These are phyloP conservation scores for Bradypodion ventrale DNA, from an alignment of 2,797 vertebrate genomes.

Conservation along the genomic window DNA sequence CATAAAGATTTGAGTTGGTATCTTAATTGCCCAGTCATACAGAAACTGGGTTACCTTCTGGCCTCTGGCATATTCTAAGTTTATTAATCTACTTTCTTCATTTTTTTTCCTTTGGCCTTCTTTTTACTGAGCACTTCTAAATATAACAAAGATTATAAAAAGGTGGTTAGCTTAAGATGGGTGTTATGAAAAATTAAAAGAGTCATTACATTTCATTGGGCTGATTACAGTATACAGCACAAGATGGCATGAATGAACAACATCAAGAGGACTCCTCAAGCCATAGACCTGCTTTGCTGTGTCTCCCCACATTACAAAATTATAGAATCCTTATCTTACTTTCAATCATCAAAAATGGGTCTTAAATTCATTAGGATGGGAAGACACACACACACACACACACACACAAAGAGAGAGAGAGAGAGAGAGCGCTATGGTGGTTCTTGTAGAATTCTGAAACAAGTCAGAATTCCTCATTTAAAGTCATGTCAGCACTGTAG, in stretches of 20 bases:
- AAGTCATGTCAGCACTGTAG: too few relatives aligned
- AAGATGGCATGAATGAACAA: background rate
- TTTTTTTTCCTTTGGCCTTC: conserved; percentile 36
- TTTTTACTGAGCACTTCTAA: conserved; percentile 54
- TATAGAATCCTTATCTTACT: background rate
- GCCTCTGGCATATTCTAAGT: conserved; percentile 56
- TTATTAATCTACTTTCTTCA: conserved; percentile 60
- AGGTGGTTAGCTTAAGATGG: background rate
- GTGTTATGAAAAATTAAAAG: conserved; percentile 19
- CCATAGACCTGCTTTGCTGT: background rate
- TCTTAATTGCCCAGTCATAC: conserved; percentile 61
- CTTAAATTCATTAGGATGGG: background rate
- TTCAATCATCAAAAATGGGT: background rate
- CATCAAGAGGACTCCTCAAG: background rate
- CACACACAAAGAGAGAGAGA: too few relatives aligned
- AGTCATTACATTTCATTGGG: background rate
- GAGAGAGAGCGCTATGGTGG: too few relatives aligned
- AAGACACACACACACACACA: too few relatives aligned
- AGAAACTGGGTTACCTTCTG: conserved; percentile 65
- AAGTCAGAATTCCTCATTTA: background rate
- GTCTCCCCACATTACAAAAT: background rate
- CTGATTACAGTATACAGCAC: background rate
- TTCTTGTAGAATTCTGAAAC: background rate
- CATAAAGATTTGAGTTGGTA: conserved; percentile 49
- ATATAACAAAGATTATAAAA: conserved; percentile 50